Percentiles rank a stretch among this genome's conserved stretches.
Conservation (phyloP, 2,797 vertebrate genomes). For the Neomorphus geoffroyi region DNA sequence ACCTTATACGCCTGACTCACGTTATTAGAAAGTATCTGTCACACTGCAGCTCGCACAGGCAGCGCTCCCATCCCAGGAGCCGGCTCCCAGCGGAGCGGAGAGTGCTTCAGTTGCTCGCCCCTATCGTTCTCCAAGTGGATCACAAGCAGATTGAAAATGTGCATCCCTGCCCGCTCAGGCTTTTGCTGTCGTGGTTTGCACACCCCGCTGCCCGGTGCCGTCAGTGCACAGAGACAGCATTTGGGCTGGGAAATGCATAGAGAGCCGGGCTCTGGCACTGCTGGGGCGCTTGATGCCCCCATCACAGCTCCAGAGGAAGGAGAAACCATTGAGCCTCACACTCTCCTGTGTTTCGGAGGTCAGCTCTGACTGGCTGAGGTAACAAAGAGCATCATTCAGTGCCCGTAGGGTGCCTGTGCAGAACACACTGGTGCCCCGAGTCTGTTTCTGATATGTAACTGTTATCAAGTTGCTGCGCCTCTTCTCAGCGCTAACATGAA, state of each 20-base stretch:
- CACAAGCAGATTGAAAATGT: neutral
- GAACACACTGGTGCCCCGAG: fast-evolving
- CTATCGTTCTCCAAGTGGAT: fast-evolving
- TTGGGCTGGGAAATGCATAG: too few species aligned
- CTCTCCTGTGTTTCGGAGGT: too few species aligned
- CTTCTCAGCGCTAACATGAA: neutral
- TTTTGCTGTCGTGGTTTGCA: fast-evolving
- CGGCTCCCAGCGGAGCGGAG: neutral
- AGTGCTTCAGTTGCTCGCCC: neutral
- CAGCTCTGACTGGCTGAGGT: neutral
- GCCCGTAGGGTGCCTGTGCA: neutral
- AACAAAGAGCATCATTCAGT: neutral
- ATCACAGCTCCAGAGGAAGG: too few species aligned
- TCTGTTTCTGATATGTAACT: fast-evolving
- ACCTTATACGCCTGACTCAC: neutral
- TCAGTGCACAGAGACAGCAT: too few species aligned
- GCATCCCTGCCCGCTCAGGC: fast-evolving
- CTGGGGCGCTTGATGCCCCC: too few species aligned
- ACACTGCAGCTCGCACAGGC: neutral
- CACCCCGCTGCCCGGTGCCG: too few species aligned
- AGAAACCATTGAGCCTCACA: too few species aligned
- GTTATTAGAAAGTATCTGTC: neutral
- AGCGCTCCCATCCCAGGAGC: neutral
- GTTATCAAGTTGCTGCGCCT: neutral
- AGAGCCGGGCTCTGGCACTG: too few species aligned